These are phyloP conservation scores for Orchestes rusci DNA, from an alignment of 2,888 invertebrate genomes.

Conservation along the genomic window DNA sequence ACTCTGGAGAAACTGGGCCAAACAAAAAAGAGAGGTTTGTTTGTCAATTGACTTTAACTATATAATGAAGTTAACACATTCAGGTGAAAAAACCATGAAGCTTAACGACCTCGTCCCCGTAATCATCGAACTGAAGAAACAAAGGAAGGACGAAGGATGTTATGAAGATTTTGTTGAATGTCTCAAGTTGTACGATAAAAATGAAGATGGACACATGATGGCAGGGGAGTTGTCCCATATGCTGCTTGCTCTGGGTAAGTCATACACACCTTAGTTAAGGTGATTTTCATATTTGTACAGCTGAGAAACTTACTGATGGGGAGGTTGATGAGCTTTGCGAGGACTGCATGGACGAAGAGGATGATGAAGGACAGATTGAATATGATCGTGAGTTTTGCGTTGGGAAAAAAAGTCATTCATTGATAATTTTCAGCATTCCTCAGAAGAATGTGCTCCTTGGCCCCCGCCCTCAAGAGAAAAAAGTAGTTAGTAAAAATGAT, in stretches of 20 bases:
- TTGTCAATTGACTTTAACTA: no score
- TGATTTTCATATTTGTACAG: no score
- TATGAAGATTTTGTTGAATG: constrained; percentile 99
- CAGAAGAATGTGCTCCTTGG: constrained; percentile 71
- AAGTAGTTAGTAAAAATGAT: no score
- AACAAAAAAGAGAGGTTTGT: constrained; percentile 78
- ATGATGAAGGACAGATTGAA: constrained; percentile 88
- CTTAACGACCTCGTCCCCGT: constrained; percentile 96
- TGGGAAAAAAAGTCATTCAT: no score
- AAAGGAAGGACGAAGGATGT: constrained; percentile 84
- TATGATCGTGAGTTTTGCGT: constrained; percentile 81
- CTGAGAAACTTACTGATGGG: constrained; percentile 71
- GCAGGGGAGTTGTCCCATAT: constrained; percentile 93
- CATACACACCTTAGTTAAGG: no score
- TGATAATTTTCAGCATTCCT: constrained; percentile 92
- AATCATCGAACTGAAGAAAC: constrained; percentile 85
- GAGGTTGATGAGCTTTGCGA: constrained; percentile 73
- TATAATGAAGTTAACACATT: no score
- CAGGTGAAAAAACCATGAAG: constrained; percentile 80
- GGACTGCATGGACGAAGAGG: constrained; percentile 85
- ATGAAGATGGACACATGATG: constrained; percentile 92
- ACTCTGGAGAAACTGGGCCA: constrained; percentile 89
- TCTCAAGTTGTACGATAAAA: constrained; percentile 98
- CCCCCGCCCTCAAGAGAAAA: constrained; percentile 36
- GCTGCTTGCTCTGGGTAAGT: constrained; percentile 83